Evolutionary conservation across 1,140 invertebrate species (phyloP).

Genomic region (Orchestia grillus): DNA sequence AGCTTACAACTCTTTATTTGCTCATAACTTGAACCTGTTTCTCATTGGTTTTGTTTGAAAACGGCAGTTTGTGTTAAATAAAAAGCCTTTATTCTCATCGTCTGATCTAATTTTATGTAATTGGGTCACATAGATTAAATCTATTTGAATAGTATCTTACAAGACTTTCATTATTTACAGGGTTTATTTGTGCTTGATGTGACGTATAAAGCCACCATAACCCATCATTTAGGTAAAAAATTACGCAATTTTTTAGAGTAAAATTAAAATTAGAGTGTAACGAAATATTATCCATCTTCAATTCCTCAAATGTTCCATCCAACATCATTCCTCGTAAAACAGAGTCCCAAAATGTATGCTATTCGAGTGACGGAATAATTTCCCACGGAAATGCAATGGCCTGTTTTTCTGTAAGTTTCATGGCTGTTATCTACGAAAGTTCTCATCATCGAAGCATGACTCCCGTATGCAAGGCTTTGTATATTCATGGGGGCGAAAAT

Average conservation of each 20-base stretch:
- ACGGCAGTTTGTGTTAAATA: neutral
- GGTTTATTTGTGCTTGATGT: neutral
- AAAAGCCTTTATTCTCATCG: neutral
- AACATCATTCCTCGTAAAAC: neutral
- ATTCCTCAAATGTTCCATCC: neutral
- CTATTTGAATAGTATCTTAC: neutral
- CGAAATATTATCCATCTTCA: neutral
- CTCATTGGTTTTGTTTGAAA: neutral
- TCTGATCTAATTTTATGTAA: neutral
- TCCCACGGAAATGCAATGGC: neutral
- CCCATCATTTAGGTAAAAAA: neutral
- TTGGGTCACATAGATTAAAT: too few relatives aligned
- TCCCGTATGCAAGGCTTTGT: neutral
- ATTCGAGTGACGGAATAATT: neutral
- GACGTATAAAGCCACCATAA: neutral
- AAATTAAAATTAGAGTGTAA: neutral
- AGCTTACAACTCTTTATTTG: neutral
- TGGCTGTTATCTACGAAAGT: neutral
- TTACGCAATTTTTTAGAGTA: neutral
- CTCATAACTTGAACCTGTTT: neutral
- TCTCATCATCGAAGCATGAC: neutral
- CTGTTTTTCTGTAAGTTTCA: neutral
- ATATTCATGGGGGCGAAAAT: neutral
- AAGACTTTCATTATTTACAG: neutral
- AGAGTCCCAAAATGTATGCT: neutral